A percentile compares a stretch with the other conserved stretches of the same genome.
Evolutionary conservation across 2,888 invertebrate species (phyloP).

Genomic region (Megaustenia siamemsis): DNA sequence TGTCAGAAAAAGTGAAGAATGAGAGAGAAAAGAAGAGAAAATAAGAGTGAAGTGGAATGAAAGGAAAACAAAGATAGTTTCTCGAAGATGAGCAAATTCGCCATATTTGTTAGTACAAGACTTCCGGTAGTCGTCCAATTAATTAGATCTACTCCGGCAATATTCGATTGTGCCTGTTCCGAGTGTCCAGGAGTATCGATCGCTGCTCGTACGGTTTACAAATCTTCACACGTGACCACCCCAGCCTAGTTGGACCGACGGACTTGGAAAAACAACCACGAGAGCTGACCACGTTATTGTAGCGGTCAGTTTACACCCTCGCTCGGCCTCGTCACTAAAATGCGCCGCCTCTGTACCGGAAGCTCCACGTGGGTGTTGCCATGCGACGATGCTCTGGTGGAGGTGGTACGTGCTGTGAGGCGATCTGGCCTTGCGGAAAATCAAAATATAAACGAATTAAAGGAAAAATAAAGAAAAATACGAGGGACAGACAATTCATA

Average conservation of each 20-base stretch:
- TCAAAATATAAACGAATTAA: neutral
- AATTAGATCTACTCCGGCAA: neutral
- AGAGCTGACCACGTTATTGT: neutral
- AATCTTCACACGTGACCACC: constrained; percentile 4
- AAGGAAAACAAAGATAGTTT: neutral
- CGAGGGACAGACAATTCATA: no score
- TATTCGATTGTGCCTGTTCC: neutral
- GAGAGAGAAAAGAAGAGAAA: no score
- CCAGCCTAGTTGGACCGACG: neutral
- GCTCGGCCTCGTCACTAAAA: neutral
- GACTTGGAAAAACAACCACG: neutral
- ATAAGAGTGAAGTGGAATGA: no score
- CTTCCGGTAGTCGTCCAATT: neutral
- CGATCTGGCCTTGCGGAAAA: neutral
- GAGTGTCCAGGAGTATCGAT: neutral
- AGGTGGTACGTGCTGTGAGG: neutral
- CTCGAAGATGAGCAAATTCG: neutral
- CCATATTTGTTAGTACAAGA: neutral
- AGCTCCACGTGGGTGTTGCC: neutral
- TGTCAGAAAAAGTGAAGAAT: no score
- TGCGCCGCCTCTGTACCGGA: neutral
- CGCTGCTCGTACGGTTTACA: neutral
- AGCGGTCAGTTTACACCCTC: neutral
- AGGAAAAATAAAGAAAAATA: no score
- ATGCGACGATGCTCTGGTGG: neutral